phyloP scores from a whole-genome alignment of 2,888 invertebrate species.

The Chaetoderma sp. region DNA sequence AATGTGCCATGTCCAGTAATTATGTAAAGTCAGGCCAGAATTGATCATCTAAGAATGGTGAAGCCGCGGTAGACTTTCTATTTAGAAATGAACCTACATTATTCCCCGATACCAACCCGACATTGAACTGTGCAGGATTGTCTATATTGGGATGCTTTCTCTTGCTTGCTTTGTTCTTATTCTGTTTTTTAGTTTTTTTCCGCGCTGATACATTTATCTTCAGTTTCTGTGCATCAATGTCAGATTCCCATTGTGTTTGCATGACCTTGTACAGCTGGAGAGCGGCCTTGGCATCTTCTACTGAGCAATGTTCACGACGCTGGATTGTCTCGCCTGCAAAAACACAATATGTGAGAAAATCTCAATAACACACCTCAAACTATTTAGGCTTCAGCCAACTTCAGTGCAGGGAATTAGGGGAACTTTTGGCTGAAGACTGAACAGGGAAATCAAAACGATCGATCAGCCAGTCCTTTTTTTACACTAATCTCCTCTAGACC shows the following conservation, averaged over 20 bases:
- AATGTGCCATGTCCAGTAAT: too few species aligned
- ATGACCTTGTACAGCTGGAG: constrained; percentile 55
- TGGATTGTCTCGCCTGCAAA: constrained; percentile 53
- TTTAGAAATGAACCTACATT: too few species aligned
- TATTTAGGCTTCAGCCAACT: background rate
- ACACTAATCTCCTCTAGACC: too few species aligned
- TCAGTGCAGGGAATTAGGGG: too few species aligned
- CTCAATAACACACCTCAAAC: background rate
- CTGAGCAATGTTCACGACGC: constrained; percentile 52
- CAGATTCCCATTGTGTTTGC: constrained; percentile 51
- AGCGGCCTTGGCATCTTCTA: constrained; percentile 55
- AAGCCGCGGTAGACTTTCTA: background rate
- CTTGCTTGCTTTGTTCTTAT: too few species aligned
- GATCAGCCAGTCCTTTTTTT: too few species aligned
- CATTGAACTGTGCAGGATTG: too few species aligned
- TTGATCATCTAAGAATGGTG: constrained; percentile 11
- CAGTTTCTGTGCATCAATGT: background rate
- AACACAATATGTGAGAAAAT: background rate
- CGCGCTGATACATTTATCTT: background rate
- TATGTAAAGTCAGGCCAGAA: constrained; percentile 34
- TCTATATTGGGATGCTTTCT: too few species aligned
- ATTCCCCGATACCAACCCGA: too few species aligned
- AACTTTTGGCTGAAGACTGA: too few species aligned
- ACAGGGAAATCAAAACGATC: too few species aligned
- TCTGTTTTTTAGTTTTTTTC: background rate